Base-by-base conservation (phyloP, 2,113 vertebrate species). In the Oncorhynchus tshawytscha region DNA sequence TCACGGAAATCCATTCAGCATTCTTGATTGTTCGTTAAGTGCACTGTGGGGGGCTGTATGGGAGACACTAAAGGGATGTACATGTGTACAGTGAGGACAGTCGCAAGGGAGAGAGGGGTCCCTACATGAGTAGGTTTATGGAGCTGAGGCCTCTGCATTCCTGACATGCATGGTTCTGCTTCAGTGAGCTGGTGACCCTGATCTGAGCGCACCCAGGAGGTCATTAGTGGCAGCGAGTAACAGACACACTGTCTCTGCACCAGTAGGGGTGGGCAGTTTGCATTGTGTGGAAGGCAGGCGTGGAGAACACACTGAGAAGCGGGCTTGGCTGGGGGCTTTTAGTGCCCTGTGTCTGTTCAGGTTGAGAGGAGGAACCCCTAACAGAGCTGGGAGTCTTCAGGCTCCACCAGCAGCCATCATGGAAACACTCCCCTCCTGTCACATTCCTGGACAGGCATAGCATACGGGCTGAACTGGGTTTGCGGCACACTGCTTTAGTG, bases 281-380 rank as follows among this genome's bases (percentile, higher is more conserved):
- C 39, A 29, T 54, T 78, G 67, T 59, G 27, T 15, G 25, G 60
- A 15, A 76, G 51, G 25, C 59, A 75, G 65, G 62, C 62, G 9
- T 64, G 62, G 62, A 64, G 54, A 57, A 57, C 15, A 57, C 54
- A 57, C 54, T 57, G 54, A 57, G 18, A 6, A 16, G 54, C 4
- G 54, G 13, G 54, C 54, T 7, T 25, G 39, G 67, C 70, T 78
- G 74, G 22, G 77, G 80, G 80, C 83, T 82, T 82, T 77, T 82
- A 82, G 80, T 77, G 71, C 74, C 77, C 76, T 73, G 57, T 2
- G 29, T 59, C n/a, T 31, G 71, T 79, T 84, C 71, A 76, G 83
- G 77, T 74, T 74, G 77, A 74, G 69, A 74, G 57, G 31, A 69
- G 73, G 69, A 48, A 48, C 34, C 48, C 51, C 68, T 67, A 49